Percentiles rank a stretch among this genome's conserved stretches.
phyloP scores from a whole-genome alignment of 2,797 vertebrate genomes.

The Danio albolineatus region DNA sequence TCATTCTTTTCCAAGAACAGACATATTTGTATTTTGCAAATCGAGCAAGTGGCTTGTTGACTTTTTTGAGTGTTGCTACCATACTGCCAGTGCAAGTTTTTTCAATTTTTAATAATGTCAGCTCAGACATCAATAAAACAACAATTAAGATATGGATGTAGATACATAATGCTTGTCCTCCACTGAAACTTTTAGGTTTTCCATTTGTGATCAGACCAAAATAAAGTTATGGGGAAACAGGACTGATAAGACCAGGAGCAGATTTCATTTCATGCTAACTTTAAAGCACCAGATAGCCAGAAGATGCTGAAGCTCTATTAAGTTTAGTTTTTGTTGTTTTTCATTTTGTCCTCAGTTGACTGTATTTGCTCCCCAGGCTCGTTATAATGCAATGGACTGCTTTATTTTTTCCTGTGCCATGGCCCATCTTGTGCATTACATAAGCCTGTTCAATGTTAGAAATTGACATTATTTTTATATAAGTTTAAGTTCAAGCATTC shows the following conservation, averaged over 20 bases:
- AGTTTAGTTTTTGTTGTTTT: neutral
- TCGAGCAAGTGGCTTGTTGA: no score
- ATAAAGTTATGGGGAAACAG: neutral
- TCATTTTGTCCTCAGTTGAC: slow-evolving; percentile 17
- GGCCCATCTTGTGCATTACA: slow-evolving; percentile 1
- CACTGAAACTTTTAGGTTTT: no score
- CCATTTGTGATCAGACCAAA: neutral
- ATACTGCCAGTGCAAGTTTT: no score
- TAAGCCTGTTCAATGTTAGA: slow-evolving; percentile 9
- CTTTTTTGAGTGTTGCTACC: no score
- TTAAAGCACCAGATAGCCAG: neutral
- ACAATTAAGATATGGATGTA: no score
- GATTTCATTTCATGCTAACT: slow-evolving; percentile 14
- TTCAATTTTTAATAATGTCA: no score
- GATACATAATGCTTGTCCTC: no score
- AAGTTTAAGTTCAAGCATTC: neutral
- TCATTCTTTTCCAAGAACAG: no score
- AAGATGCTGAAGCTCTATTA: slow-evolving; percentile 8
- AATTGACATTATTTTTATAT: neutral
- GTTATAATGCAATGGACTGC: neutral
- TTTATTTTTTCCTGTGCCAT: slow-evolving; percentile 3
- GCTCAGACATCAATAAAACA: no score
- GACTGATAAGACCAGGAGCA: neutral
- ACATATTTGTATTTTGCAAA: no score
- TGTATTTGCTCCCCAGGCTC: neutral